Percentiles rank a stretch among this genome's conserved stretches.
phyloP scores from a whole-genome alignment of 2,113 vertebrate genomes.

The Mesocricetus auratus region DNA sequence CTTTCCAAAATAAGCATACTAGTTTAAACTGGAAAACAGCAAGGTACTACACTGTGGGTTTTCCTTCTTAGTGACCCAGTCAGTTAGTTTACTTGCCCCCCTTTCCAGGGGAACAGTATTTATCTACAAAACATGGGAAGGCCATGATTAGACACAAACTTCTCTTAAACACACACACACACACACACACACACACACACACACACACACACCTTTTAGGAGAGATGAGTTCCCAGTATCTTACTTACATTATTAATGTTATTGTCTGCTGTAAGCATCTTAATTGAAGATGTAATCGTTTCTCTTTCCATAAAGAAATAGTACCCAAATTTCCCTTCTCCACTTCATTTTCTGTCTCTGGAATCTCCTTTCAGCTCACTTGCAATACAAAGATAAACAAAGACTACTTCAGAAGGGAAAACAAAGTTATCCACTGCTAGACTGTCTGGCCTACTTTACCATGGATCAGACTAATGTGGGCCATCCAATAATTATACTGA shows the following conservation, averaged over 20 bases:
- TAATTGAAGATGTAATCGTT: background rate
- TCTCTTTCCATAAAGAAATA: conserved; percentile 29
- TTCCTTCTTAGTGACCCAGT: background rate
- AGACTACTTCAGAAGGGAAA: background rate
- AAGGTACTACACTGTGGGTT: conserved; percentile 50
- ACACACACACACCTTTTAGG: background rate
- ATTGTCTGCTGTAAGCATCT: background rate
- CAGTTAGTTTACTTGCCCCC: background rate
- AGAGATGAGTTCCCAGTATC: background rate
- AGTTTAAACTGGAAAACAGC: conserved; percentile 55
- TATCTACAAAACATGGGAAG: conserved; percentile 66
- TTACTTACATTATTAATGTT: conserved; percentile 6
- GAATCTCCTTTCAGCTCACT: conserved; percentile 10
- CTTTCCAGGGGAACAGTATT: conserved; percentile 20
- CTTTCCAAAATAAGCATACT: conserved; percentile 22
- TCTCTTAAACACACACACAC: background rate
- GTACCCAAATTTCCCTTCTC: background rate
- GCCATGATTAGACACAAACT: conserved; percentile 49
- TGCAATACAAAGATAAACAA: conserved; percentile 38
- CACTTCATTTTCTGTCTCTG: background rate
- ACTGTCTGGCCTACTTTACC: background rate
- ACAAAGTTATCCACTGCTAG: background rate
- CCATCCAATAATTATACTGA: background rate
- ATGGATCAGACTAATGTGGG: background rate
- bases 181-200: background rate